These are phyloP conservation scores for Melolontha melolontha DNA, from an alignment of 2,888 invertebrate species.

Conservation along the genomic window DNA sequence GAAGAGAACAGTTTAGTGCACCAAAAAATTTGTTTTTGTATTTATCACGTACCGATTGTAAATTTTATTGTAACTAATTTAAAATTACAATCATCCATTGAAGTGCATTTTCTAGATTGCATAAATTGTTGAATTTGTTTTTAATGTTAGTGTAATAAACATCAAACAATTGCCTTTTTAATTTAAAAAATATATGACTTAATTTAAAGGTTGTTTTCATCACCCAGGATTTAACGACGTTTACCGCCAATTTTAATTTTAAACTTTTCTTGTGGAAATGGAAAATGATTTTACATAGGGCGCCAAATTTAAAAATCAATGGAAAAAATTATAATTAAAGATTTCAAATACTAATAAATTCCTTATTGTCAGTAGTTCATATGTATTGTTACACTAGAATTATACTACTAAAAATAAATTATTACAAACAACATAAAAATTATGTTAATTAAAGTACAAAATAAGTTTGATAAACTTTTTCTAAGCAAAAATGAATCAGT, in stretches of 20 bases:
- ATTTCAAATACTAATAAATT: no score
- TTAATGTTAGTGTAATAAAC: conserved; percentile 33
- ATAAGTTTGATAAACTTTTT: conserved; percentile 1
- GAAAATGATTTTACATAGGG: no score
- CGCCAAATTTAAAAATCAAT: no score
- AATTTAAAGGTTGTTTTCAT: background rate
- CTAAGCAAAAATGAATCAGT: background rate
- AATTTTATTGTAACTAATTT: conserved; percentile 48
- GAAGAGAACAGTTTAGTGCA: conserved; percentile 42
- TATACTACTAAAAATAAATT: no score
- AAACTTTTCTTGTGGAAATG: no score
- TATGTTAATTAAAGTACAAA: background rate
- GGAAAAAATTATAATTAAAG: no score
- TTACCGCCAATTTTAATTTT: background rate
- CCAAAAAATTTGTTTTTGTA: conserved; percentile 43
- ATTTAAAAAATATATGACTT: conserved; percentile 10
- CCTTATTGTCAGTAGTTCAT: no score
- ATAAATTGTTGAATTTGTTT: conserved; percentile 26
- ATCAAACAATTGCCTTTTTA: conserved; percentile 3
- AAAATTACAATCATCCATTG: conserved; percentile 44
- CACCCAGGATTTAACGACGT: background rate
- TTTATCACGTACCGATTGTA: conserved; percentile 45
- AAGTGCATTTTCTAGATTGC: conserved; percentile 37
- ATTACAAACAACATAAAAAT: no score
- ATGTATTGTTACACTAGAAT: no score